These are phyloP conservation scores for Enteromius fasciolatus DNA, from an alignment of 2,797 vertebrate genomes.

Conservation along the genomic window DNA sequence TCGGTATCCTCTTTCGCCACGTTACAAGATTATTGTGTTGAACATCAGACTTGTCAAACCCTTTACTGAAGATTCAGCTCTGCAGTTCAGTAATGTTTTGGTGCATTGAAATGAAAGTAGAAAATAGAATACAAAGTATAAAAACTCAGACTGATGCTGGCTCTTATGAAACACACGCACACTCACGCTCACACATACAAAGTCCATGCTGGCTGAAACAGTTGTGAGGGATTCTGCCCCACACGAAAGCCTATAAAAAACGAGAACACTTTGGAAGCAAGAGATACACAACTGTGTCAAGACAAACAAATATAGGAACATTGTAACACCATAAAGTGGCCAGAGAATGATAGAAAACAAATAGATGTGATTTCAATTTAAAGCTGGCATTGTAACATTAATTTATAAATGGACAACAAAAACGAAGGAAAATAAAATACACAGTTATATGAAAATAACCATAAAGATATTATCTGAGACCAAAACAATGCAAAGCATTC, in stretches of 20 bases:
- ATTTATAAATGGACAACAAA: slow-evolving; percentile 79
- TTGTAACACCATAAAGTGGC: slow-evolving; percentile 82
- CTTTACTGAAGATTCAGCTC: slow-evolving; percentile 72
- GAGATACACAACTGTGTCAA: slow-evolving; percentile 73
- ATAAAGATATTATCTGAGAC: slow-evolving; percentile 84
- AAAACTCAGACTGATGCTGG: slow-evolving; percentile 76
- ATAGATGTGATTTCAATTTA: slow-evolving; percentile 84
- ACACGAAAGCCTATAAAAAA: slow-evolving; percentile 74
- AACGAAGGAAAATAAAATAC: slow-evolving; percentile 86
- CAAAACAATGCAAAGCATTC: slow-evolving; percentile 81
- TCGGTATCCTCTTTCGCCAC: slow-evolving; percentile 70
- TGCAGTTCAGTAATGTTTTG: slow-evolving; percentile 79
- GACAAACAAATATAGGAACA: slow-evolving; percentile 77
- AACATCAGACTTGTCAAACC: slow-evolving; percentile 69
- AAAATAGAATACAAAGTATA: slow-evolving; percentile 62
- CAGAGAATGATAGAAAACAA: slow-evolving; percentile 72
- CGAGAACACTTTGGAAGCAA: slow-evolving; percentile 80
- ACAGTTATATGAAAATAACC: slow-evolving; percentile 82
- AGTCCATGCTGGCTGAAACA: slow-evolving; percentile 77
- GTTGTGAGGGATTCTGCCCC: slow-evolving; percentile 68
- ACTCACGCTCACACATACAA: slow-evolving; percentile 53
- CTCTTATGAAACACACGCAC: slow-evolving; percentile 67
- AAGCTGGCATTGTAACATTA: slow-evolving; percentile 89
- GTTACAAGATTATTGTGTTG: slow-evolving; percentile 68
- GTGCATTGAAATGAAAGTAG: slow-evolving; percentile 72